phyloP scores from a whole-genome alignment of 2,888 invertebrate species.

The Formica aserva region DNA sequence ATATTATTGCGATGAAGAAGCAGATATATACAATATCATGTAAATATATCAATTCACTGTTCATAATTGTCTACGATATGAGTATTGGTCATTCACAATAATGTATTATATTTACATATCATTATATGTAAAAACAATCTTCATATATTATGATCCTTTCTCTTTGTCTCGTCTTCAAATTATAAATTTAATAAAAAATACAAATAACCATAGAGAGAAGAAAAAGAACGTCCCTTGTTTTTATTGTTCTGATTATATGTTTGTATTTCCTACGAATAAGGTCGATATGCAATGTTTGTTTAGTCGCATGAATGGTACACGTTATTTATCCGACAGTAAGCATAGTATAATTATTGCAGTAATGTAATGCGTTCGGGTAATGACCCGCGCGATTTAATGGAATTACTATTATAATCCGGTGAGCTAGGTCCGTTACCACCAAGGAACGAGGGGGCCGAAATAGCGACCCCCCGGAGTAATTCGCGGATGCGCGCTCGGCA shows the following conservation, averaged over 20 bases:
- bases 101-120: neutral
- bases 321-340: slow-evolving; percentile 39
- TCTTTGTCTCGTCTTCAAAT: neutral
- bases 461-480: slow-evolving; percentile 36
- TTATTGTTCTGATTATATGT: neutral
- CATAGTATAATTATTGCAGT: slow-evolving; percentile 50
- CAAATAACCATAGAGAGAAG: neutral
- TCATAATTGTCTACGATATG: neutral
- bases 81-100: neutral
- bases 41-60: neutral
- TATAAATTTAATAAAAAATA: neutral
- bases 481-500: slow-evolving; percentile 30
- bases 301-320: slow-evolving; percentile 24
- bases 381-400: slow-evolving; percentile 52
- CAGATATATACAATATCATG: too few relatives aligned
- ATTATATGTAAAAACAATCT: neutral
- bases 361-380: slow-evolving; percentile 50
- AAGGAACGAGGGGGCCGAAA: slow-evolving; percentile 33
- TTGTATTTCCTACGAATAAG: neutral
- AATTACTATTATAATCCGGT: slow-evolving; percentile 51
- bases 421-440: slow-evolving; percentile 41
- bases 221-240: neutral
- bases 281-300: slow-evolving; percentile 33
- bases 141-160: neutral
- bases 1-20: neutral